These are phyloP conservation scores for Neotoma lepida DNA, from an alignment of 2,113 vertebrate genomes.

Conservation along the genomic window DNA sequence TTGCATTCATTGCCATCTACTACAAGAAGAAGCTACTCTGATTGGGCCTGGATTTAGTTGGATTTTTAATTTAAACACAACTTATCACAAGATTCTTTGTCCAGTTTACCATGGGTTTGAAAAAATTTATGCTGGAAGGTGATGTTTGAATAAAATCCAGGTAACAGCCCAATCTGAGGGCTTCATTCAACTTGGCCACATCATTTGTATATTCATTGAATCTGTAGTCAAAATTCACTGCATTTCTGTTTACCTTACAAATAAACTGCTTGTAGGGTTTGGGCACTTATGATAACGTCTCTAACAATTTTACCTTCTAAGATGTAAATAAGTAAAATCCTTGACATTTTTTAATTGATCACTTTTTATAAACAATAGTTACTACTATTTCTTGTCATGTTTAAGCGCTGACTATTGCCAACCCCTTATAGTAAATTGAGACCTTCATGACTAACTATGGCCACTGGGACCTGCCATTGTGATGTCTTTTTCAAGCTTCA, in stretches of 20 bases:
- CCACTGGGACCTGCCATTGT: neutral
- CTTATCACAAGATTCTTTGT: neutral
- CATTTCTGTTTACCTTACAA: neutral
- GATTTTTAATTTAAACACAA: neutral
- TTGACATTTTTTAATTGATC: conserved; percentile 55
- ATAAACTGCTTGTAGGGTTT: neutral
- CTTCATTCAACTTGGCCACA: neutral
- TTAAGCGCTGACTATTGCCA: neutral
- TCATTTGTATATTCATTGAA: neutral
- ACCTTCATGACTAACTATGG: neutral
- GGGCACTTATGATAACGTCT: conserved; percentile 14
- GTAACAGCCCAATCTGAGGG: neutral
- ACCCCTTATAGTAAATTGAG: neutral
- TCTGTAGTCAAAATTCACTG: neutral
- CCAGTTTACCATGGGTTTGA: neutral
- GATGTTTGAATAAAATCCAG: neutral
- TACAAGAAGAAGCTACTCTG: neutral
- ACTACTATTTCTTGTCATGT: conserved; percentile 41
- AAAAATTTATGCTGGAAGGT: neutral
- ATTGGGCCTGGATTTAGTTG: neutral
- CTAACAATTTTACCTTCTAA: conserved; percentile 38
- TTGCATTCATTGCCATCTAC: neutral
- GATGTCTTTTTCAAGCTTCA: neutral
- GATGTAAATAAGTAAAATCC: conserved; percentile 22
- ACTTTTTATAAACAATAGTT: conserved; percentile 23